Evolutionary conservation across 2,888 invertebrate species (phyloP), one percentile per base, ranked within the genome.

Genomic region (Ferrisia virgata): DNA sequence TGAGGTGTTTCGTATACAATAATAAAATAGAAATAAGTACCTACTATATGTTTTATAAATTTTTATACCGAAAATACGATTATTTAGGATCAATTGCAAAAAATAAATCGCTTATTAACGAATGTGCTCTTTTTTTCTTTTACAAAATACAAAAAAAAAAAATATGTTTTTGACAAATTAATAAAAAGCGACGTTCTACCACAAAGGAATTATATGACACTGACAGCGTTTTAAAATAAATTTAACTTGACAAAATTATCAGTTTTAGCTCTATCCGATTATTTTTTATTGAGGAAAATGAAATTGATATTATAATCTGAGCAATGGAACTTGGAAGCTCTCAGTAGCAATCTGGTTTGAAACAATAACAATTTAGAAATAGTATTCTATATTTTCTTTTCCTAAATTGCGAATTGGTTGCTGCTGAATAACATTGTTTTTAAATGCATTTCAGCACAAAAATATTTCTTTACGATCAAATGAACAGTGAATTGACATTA

Each of bases 1-100:
- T 76, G 72, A 76, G 72, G 72, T 36, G 72, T 76, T 76, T 76
- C 72, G 72, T 76, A 76, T 76, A 76, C 72, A 76, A 76, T 76
- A 76, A 76, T 76, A 76, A 76, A 76, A 76, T 76, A 76, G 72
- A 76, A 13, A 76, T 76, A 76, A 76, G 72, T 76, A 76, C n/a
- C n/a, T n/a, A n/a, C 72, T 76, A 18, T 36, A 76, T 76, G 72
- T 76, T 76, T 76, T 76, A 76, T 76, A 76, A 76, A 76, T 76
- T 76, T 76, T 76, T 76, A 76, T 76, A 76, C 72, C 9, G 33
- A 36, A 76, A 76, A 28, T 76, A 76, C 72, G 72, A 76, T 76
- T 76, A 76, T 76, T 33, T 76, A 76, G 72, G 28, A 76, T 76
- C 72, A 76, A 76, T 36, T 76, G 72, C 72, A 76, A 36, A 76